These are phyloP conservation scores for Sphaeridia pumilis DNA, from an alignment of 2,888 invertebrate genomes.

Conservation along the genomic window DNA sequence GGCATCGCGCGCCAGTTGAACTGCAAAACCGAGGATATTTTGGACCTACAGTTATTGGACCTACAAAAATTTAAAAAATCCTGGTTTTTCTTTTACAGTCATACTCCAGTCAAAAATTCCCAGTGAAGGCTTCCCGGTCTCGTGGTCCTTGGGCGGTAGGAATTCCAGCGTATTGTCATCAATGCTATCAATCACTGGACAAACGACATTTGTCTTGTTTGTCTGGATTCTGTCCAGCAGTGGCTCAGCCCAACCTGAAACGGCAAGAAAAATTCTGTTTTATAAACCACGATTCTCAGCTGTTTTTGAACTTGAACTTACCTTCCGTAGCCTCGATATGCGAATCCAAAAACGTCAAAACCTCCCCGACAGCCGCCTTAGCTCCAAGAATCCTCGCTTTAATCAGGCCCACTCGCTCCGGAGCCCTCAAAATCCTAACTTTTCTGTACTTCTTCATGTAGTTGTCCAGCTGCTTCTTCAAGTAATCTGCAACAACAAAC, in stretches of 20 bases:
- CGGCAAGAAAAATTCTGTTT: background rate
- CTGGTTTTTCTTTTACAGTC: constrained; percentile 25
- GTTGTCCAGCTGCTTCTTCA: constrained; percentile 65
- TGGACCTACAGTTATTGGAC: too few relatives aligned
- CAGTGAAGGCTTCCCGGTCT: constrained; percentile 43
- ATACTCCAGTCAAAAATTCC: constrained; percentile 54
- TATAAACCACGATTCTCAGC: background rate
- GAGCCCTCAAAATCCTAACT: constrained; percentile 81
- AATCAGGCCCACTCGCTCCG: constrained; percentile 87
- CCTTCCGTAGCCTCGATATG: constrained; percentile 63
- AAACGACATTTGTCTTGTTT: constrained; percentile 41
- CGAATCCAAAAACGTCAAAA: constrained; percentile 93
- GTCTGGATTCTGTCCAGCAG: constrained; percentile 41
- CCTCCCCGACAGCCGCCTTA: constrained; percentile 66
- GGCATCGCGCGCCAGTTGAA: constrained; percentile 99
- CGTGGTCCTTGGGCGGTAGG: too few relatives aligned
- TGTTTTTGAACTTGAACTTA: background rate
- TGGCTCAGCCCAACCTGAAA: constrained; percentile 45
- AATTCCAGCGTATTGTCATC: constrained; percentile 45
- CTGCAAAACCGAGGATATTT: constrained; percentile 40
- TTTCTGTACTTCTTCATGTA: constrained; percentile 79
- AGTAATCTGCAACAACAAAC: constrained; percentile 20
- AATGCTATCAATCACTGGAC: constrained; percentile 37
- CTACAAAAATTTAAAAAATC: background rate
- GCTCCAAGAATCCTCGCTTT: constrained; percentile 86